Conservation (phyloP, 1,140 invertebrate genomes). For the Drosophila navojoa region DNA sequence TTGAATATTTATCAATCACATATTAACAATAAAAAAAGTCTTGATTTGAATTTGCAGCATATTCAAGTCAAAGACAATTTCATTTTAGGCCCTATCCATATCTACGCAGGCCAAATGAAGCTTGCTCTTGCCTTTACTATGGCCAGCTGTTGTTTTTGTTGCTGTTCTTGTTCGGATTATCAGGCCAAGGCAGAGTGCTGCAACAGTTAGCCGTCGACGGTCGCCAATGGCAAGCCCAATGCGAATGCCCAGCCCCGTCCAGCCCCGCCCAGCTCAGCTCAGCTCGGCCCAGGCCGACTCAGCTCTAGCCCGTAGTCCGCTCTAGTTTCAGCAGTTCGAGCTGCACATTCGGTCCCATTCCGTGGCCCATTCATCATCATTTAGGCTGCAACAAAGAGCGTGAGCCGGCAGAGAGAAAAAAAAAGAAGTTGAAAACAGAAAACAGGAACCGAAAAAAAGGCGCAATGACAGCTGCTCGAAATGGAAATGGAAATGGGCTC, state of each 20-base stretch:
- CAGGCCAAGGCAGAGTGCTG: conserved; percentile 28
- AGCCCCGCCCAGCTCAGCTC: too few relatives aligned
- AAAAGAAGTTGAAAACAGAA: neutral
- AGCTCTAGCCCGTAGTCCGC: neutral
- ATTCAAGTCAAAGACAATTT: neutral
- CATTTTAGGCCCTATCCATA: too few relatives aligned
- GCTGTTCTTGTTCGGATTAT: conserved; percentile 43
- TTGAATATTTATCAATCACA: too few relatives aligned
- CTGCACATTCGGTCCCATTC: conserved; percentile 11
- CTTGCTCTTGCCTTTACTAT: too few relatives aligned
- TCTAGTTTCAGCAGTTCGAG: conserved; percentile 8
- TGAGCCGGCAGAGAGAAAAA: conserved; percentile 1
- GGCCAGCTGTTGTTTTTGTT: conserved; percentile 1
- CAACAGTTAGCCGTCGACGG: conserved; percentile 39
- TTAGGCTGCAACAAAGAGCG: conserved; percentile 25
- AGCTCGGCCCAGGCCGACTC: neutral
- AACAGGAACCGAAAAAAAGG: conserved; percentile 4
- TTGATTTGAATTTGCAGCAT: neutral
- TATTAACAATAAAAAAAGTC: too few relatives aligned
- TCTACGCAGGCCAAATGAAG: too few relatives aligned
- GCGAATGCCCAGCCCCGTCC: neutral
- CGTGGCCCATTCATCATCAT: conserved; percentile 46
- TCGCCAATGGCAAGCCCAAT: neutral
- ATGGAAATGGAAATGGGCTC: conserved; percentile 19
- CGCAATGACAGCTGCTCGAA: conserved; percentile 28